These are phyloP conservation scores for Parnassius orleans DNA, from an alignment of 2,888 invertebrate species.

Conservation along the genomic window DNA sequence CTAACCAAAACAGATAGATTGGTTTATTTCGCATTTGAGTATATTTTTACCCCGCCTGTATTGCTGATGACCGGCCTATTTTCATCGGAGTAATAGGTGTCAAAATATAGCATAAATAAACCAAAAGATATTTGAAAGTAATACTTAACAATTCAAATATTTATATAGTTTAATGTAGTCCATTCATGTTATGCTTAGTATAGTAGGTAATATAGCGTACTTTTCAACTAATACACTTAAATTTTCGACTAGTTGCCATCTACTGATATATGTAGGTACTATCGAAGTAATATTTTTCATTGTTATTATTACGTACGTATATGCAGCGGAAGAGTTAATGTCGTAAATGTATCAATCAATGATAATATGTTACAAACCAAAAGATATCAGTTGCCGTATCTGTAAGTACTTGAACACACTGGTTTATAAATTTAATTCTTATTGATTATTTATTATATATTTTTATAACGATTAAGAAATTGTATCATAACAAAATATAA, in stretches of 20 bases:
- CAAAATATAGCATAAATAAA: too few species aligned
- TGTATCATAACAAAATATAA: neutral
- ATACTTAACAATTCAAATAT: too few species aligned
- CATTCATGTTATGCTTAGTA: too few species aligned
- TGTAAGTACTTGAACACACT: slow-evolving; percentile 14
- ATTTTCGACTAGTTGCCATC: slow-evolving; percentile 3
- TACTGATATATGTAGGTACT: slow-evolving; percentile 15
- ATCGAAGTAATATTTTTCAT: slow-evolving; percentile 1
- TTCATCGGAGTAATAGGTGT: too few species aligned
- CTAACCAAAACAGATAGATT: too few species aligned
- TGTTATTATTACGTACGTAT: slow-evolving; percentile 5
- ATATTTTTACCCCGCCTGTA: too few species aligned
- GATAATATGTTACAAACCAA: slow-evolving; percentile 24
- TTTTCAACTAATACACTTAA: neutral
- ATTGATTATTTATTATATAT: slow-evolving; percentile 2
- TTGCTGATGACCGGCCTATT: too few species aligned
- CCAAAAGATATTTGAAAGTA: too few species aligned
- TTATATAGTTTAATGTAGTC: too few species aligned
- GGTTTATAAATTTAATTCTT: slow-evolving; percentile 24
- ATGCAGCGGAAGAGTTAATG: slow-evolving; percentile 14
- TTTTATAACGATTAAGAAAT: neutral
- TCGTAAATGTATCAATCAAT: slow-evolving; percentile 18
- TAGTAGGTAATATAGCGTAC: too few species aligned
- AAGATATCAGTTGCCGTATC: slow-evolving; percentile 21
- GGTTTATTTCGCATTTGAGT: too few species aligned